Percentiles rank a stretch among this genome's conserved stretches.
Evolutionary conservation across 2,113 vertebrate species (phyloP).

Genomic region (Nyctibius bracteatus): DNA sequence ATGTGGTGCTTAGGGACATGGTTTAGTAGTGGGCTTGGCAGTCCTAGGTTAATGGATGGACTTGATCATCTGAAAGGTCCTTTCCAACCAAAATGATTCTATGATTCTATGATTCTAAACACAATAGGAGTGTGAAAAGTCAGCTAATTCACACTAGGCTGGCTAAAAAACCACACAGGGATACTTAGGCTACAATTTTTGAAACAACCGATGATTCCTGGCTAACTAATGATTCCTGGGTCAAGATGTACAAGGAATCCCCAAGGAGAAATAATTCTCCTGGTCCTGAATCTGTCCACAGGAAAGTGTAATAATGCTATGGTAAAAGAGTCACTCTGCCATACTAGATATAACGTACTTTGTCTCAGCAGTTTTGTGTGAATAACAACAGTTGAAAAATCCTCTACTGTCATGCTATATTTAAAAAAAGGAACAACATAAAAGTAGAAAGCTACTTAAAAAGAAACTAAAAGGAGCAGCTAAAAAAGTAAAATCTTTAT

Average conservation of each 20-base stretch:
- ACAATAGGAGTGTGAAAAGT: background rate
- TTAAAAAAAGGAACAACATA: background rate
- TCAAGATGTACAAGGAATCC: background rate
- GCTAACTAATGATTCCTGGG: background rate
- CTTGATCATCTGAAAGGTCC: no score
- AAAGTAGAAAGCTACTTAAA: background rate
- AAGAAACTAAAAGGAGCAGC: background rate
- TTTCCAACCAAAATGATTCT: no score
- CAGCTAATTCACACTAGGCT: background rate
- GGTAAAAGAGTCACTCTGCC: fast-evolving
- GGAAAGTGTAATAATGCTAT: fast-evolving
- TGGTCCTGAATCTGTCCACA: background rate
- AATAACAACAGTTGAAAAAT: background rate
- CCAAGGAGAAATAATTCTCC: background rate
- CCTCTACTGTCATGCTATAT: background rate
- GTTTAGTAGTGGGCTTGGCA: no score
- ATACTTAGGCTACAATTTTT: background rate
- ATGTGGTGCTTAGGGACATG: no score
- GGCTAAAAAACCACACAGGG: background rate
- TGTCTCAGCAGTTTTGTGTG: background rate
- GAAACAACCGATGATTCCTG: background rate
- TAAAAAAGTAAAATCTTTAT: background rate
- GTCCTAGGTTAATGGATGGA: no score
- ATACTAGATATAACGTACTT: background rate
- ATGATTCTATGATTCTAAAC: no score